These are phyloP conservation scores for Epistrophe grossulariae DNA, from an alignment of 2,888 invertebrate genomes.

Conservation along the genomic window DNA sequence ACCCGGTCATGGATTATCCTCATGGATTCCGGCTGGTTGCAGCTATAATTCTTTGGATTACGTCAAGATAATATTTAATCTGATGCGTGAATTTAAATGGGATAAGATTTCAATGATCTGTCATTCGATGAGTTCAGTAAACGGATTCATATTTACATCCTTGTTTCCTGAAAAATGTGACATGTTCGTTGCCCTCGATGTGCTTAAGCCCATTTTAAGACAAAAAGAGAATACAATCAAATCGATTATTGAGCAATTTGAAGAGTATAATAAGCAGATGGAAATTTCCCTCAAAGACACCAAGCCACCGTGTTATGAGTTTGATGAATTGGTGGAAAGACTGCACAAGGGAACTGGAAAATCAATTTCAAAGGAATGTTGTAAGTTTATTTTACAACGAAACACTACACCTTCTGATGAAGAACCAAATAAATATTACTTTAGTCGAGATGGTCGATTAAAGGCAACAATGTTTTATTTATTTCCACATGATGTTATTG, in stretches of 20 bases:
- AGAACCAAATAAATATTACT: constrained; percentile 87
- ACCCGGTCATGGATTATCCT: constrained; percentile 90
- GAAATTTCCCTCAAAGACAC: neutral
- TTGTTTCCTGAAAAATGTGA: constrained; percentile 86
- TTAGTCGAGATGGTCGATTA: constrained; percentile 88
- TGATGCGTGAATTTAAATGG: constrained; percentile 88
- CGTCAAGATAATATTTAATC: constrained; percentile 84
- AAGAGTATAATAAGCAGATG: constrained; percentile 59
- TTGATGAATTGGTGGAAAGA: neutral
- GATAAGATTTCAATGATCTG: constrained; percentile 88
- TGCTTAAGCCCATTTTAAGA: constrained; percentile 80
- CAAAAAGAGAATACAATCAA: constrained; percentile 77
- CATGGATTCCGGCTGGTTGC: constrained; percentile 87
- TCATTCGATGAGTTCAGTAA: constrained; percentile 89
- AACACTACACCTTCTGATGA: constrained; percentile 85
- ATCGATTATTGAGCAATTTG: constrained; percentile 82
- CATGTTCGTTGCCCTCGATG: constrained; percentile 81
- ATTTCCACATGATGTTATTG: constrained; percentile 83
- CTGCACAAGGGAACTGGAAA: neutral
- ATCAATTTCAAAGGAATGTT: constrained; percentile 85
- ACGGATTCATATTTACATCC: constrained; percentile 86
- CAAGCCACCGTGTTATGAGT: constrained; percentile 8
- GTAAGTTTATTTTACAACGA: constrained; percentile 85
- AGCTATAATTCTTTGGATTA: constrained; percentile 84
- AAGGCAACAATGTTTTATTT: constrained; percentile 83